Evolutionary conservation across 1,140 invertebrate genomes (phyloP).

Genomic region (Eupristina koningsbergeri): DNA sequence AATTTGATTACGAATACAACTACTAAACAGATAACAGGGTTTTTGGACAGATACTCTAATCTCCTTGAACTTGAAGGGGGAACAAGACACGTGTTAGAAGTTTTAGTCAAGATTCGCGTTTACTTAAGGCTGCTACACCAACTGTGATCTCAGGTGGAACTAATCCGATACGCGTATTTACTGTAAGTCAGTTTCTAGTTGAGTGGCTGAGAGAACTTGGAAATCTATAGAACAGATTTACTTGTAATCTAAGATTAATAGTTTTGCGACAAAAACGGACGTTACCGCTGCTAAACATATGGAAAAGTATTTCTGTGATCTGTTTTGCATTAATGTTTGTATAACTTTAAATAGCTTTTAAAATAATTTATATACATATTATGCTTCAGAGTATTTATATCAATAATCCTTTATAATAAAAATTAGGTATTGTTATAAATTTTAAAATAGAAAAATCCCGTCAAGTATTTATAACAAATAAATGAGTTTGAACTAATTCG

Average conservation of each 20-base stretch:
- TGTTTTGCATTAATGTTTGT: not conserved
- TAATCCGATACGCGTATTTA: slow-evolving; percentile 11
- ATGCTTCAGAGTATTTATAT: too few relatives aligned
- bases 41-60: not conserved
- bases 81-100: not conserved
- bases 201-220: not conserved
- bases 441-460: not conserved
- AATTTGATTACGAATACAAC: too few relatives aligned
- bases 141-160: not conserved
- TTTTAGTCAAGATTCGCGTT: not conserved
- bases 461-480: not conserved
- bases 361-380: too few relatives aligned
- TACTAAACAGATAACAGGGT: not conserved
- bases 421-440: too few relatives aligned
- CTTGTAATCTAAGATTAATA: slow-evolving; percentile 6
- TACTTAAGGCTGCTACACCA: not conserved
- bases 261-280: not conserved
- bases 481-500: not conserved
- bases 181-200: slow-evolving; percentile 2
- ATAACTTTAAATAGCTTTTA: not conserved
- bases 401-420: too few relatives aligned
- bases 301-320: not conserved
- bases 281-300: not conserved
- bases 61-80: not conserved
- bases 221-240: not conserved